Base-by-base conservation (phyloP, 2,113 vertebrate genomes). In the Herpailurus yagouaroundi region DNA sequence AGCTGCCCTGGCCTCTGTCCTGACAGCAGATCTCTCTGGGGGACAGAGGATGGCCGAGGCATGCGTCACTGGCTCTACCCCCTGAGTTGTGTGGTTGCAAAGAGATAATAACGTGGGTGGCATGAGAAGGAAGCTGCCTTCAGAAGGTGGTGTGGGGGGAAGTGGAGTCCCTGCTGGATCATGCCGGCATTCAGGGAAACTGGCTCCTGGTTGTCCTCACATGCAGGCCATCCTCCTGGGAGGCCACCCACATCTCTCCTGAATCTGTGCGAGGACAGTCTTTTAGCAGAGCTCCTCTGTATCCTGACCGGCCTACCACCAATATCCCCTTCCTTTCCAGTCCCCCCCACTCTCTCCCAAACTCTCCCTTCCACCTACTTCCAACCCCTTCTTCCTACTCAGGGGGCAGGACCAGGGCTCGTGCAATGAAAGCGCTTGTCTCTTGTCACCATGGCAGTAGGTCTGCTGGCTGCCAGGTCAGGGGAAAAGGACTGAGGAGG, bases 21-120 rank as follows among this genome's bases (percentile, higher is more conserved):
- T 5, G 4, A 25, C 0, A 18, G 29, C 4, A 0, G 7, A 5
- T 29, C 52, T 27, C 6, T 29, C 38, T 84, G 23, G 60, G 45
- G 50, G 33, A 4, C 1, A 68, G 38, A 50, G 55, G 52, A 0
- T 0, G 14, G 16, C 23, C 0, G 5, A 36, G 82, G 33, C 38
- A 4, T 4, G 10, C 0, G 0, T 15, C 9, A 2, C 0, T 0
- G 64, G 45, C 57, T 63, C 27, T 25, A 55, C 48, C 4, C 27
- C 48, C 57, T 2, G 36, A 12, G 68, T 12, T 36, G 57, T 55
- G 25, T 16, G 69, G 25, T n/a, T 87, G 71, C 80, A 31, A 64
- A 60, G 45, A 87, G 77, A 57, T 21, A 5, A 10, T 5, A 19
- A 36, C 1, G 0, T 5, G 60, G 60, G 57, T 11, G 36, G 85